These are phyloP conservation scores for Diaperis boleti DNA, from an alignment of 2,888 invertebrate species.

Conservation along the genomic window DNA sequence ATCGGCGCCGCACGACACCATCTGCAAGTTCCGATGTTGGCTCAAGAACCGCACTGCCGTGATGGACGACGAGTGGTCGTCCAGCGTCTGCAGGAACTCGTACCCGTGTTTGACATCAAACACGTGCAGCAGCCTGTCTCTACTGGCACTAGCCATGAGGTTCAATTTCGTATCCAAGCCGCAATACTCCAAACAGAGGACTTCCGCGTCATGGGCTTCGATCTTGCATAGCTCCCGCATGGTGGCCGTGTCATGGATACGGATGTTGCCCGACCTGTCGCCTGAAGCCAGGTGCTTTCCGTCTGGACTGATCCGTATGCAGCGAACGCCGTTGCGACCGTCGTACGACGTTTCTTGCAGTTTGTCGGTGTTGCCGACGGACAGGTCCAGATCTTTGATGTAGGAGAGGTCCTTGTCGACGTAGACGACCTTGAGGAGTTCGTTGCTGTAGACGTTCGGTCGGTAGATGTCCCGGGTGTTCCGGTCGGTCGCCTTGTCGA, in stretches of 20 bases:
- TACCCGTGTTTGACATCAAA: slow-evolving; percentile 90
- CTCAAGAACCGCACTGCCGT: slow-evolving; percentile 90
- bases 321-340: slow-evolving; percentile 90
- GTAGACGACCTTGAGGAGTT: slow-evolving; percentile 90
- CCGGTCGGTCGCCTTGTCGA: slow-evolving; percentile 71
- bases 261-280: slow-evolving; percentile 86
- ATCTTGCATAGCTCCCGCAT: slow-evolving; percentile 82
- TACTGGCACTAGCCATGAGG: slow-evolving; percentile 89
- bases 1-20: slow-evolving; percentile 97
- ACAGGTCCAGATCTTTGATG: slow-evolving; percentile 86
- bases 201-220: slow-evolving; percentile 98
- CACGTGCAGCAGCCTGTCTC: slow-evolving; percentile 95
- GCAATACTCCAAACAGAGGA: slow-evolving; percentile 90
- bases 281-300: slow-evolving; percentile 92
- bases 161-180: slow-evolving; percentile 62
- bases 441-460: slow-evolving; percentile 92
- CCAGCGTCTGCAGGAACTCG: slow-evolving; percentile 90
- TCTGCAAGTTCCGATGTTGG: slow-evolving; percentile 75
- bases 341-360: slow-evolving; percentile 77
- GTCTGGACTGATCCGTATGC: slow-evolving; percentile 89
- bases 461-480: slow-evolving; percentile 71
- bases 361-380: slow-evolving; percentile 66
- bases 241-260: slow-evolving; percentile 81
- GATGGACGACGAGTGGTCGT: slow-evolving; percentile 96
- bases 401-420: slow-evolving; percentile 88